Base-by-base conservation (phyloP, 2,888 invertebrate species). In the Meteorus cinctellus region DNA sequence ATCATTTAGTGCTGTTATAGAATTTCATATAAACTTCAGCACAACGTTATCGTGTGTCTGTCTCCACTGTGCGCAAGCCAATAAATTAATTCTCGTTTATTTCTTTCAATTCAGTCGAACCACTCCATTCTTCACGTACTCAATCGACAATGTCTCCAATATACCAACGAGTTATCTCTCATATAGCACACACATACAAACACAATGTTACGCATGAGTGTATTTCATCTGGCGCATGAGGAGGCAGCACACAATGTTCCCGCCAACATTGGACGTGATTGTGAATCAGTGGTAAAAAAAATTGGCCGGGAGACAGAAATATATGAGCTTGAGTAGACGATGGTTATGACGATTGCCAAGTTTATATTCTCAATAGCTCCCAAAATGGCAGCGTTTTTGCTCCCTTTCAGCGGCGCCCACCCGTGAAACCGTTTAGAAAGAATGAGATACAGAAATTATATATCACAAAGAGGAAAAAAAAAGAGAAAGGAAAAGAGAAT, bases 371-470 rank as follows among this genome's bases (percentile, higher is more conserved):
- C 63, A 67, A 78, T 75, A 80, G 76, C 79, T 41, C 41, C 79
- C 77, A 79, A 81, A 81, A 81, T 81, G 81, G 81, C 80, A 80
- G 78, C 79, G 79, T 76, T 79, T 69, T 78, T 74, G 63, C 66
- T 74, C 74, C 63, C 75, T 74, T 55, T 67, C 66, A 73, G 72
- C 78, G 76, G 76, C 78, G 63, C 77, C 74, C 77, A 71, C 71
- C 41, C 41, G 41, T 41, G 4, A 41, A 74, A 66, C 45, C 41
- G 68, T 75, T 63, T 10, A 34, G 62, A 48, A 24, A 34, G 27
- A 12, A 48, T 12, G 16, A 31, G 41, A 51, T 24, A 62, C 19
- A 34, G 12, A 24, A 3, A 55, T 27, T 48, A 27, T 45, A 68
- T 14, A 70, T 19, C 29, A 72, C n/a, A 36, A 8, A 27, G 27